Evolutionary conservation across 2,797 vertebrate species (phyloP).

Genomic region (Typhlichthys eigenmanni): DNA sequence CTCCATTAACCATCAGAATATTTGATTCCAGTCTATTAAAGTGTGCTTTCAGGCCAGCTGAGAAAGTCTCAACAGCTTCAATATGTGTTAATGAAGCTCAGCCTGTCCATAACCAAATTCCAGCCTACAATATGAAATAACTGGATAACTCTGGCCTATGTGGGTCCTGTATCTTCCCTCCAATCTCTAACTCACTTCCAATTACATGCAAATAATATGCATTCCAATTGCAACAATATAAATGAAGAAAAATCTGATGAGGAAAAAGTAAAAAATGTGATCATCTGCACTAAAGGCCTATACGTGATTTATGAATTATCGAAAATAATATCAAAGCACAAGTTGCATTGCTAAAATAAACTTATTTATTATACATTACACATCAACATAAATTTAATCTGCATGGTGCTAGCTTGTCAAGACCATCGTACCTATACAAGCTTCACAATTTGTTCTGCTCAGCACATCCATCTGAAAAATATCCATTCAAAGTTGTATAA

Average conservation of each 20-base stretch:
- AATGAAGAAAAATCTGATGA: slow-evolving; percentile 8
- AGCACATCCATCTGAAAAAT: too few species aligned
- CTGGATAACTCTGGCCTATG: slow-evolving; percentile 30
- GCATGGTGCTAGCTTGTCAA: too few species aligned
- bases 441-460: too few species aligned
- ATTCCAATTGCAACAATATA: slow-evolving; percentile 27
- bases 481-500: too few species aligned
- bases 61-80: slow-evolving; percentile 57
- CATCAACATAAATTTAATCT: too few species aligned
- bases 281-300: slow-evolving; percentile 15
- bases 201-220: slow-evolving; percentile 56
- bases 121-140: slow-evolving; percentile 40
- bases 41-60: slow-evolving; percentile 58
- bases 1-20: slow-evolving; percentile 43
- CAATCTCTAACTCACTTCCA: slow-evolving; percentile 45
- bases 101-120: slow-evolving; percentile 61
- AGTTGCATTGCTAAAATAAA: slow-evolving; percentile 7
- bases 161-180: slow-evolving; percentile 33
- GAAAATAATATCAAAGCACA: slow-evolving; percentile 6
- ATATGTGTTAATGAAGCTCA: slow-evolving; percentile 64
- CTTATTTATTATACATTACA: slow-evolving; percentile 3
- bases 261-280: slow-evolving; percentile 27
- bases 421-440: too few species aligned
- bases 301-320: slow-evolving; percentile 7
- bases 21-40: slow-evolving; percentile 67